Evolutionary conservation across 2,888 invertebrate genomes (phyloP), one percentile per base, ranked within the genome.

Genomic region (Metacarcinus magister): DNA sequence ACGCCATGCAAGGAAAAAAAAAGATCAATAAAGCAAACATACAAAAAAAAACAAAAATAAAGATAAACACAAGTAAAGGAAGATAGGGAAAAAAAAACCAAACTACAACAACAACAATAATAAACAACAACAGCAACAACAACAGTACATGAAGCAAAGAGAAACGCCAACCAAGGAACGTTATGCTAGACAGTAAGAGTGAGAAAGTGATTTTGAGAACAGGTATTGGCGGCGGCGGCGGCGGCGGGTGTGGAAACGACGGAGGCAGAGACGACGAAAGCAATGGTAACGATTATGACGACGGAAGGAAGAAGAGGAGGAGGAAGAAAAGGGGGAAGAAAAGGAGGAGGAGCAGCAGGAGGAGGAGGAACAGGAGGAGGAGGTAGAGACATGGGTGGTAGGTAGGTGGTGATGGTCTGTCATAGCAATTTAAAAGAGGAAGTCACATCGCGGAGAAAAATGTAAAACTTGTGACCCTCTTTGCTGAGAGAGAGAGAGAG

Each of bases 121-220:
- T 8, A 3, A 5, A 82, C 82, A 82, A 82, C 0, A 32, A 32
- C 0, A 75, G 16, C n/a, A n/a, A 28, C 4, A 5, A 13, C 82
- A 23, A 2, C 19, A n/a, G 67, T 16, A 67, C 23, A 67, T 5
- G 67, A 2, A 67, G 67, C 1, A 67, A 67, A 67, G 67, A 67
- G 67, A 67, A 67, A 67, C 67, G 4, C 19, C 19, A 10, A 23
- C 67, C 19, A 2, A 67, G 67, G 67, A 67, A 67, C 19, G 67
- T 67, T 67, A 23, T 67, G 67, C 67, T n/a, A 67, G n/a, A 67
- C 67, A 23, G 67, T 67, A 67, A 67, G 67, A 67, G 67, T 82
- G 82, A 32, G 82, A 82, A 82, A 67, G 67, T 82, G 28, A 32
- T 32, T 82, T 32, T 82, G 5, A 28, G 82, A 82, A 82, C 82